Evolutionary conservation across 2,888 invertebrate genomes (phyloP).

Genomic region (Drosophila robusta): DNA sequence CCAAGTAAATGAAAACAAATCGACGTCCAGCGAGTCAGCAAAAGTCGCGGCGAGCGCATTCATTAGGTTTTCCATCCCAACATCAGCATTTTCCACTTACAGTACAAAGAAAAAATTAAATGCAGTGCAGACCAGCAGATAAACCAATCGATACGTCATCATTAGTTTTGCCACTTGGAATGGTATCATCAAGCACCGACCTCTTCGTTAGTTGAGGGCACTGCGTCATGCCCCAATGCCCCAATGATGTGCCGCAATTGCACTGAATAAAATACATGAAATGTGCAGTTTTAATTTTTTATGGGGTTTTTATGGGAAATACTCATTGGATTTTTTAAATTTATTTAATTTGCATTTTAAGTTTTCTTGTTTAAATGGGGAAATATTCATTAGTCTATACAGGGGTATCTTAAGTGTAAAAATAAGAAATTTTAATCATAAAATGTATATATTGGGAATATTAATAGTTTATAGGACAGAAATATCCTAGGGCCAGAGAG

Average conservation of each 20-base stretch:
- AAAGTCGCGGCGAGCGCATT: conserved; percentile 57
- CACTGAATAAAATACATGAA: conserved; percentile 7
- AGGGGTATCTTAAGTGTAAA: too few species aligned
- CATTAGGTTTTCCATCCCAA: conserved; percentile 41
- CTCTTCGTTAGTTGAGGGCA: conserved; percentile 12
- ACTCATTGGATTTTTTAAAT: too few species aligned
- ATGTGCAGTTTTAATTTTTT: neutral
- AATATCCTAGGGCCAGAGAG: too few species aligned
- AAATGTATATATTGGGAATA: too few species aligned
- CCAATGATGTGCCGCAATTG: conserved; percentile 26
- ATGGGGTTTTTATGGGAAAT: too few species aligned
- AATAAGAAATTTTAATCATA: too few species aligned
- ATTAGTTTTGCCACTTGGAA: conserved; percentile 53
- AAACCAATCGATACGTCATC: conserved; percentile 73
- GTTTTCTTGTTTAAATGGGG: too few species aligned
- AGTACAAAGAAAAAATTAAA: conserved; percentile 17
- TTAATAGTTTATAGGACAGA: too few species aligned
- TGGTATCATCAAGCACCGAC: conserved; percentile 6
- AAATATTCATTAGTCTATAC: too few species aligned
- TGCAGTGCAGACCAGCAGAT: conserved; percentile 25
- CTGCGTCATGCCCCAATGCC: conserved; percentile 10
- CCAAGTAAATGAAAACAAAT: conserved; percentile 67
- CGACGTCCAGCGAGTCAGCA: conserved; percentile 56
- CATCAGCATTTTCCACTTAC: conserved; percentile 33
- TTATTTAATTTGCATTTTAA: too few species aligned